These are phyloP conservation scores for Rhopalosiphum padi DNA, from an alignment of 1,140 invertebrate genomes.

Conservation along the genomic window DNA sequence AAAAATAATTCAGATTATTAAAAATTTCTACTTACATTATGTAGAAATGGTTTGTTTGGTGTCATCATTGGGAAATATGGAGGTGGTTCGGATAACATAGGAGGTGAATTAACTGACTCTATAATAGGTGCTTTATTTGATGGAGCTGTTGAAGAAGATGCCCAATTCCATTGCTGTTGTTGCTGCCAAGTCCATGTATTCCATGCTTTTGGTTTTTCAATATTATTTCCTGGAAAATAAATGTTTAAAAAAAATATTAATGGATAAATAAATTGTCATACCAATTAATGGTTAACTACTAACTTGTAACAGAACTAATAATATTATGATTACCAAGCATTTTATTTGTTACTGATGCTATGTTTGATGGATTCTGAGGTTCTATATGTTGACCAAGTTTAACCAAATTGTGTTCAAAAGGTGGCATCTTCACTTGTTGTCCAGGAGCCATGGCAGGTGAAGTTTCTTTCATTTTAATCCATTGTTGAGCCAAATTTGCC, in stretches of 20 bases:
- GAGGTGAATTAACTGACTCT: slow-evolving; percentile 63
- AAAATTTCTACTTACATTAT: slow-evolving; percentile 48
- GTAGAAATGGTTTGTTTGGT: neutral
- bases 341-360: neutral
- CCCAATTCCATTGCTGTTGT: slow-evolving; percentile 45
- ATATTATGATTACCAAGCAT: neutral
- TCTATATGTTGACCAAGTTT: slow-evolving; percentile 61
- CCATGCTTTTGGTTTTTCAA: slow-evolving; percentile 41
- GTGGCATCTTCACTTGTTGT: slow-evolving; percentile 63
- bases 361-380: slow-evolving; percentile 60
- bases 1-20: neutral
- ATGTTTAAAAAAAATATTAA: neutral
- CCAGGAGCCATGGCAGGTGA: slow-evolving; percentile 62
- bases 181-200: slow-evolving; percentile 47
- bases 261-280: neutral
- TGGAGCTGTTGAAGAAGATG: slow-evolving; percentile 63
- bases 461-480: slow-evolving; percentile 94
- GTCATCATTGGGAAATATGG: neutral
- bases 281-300: neutral
- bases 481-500: slow-evolving; percentile 94
- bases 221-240: slow-evolving; percentile 35
- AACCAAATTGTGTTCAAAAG: slow-evolving; percentile 62
- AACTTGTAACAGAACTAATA: neutral
- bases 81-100: slow-evolving; percentile 60
- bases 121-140: slow-evolving; percentile 64